Evolutionary conservation across 53 echinoderm and acorn worm genomes (phyloP).

Genomic region (Hippasteria phrygiana): DNA sequence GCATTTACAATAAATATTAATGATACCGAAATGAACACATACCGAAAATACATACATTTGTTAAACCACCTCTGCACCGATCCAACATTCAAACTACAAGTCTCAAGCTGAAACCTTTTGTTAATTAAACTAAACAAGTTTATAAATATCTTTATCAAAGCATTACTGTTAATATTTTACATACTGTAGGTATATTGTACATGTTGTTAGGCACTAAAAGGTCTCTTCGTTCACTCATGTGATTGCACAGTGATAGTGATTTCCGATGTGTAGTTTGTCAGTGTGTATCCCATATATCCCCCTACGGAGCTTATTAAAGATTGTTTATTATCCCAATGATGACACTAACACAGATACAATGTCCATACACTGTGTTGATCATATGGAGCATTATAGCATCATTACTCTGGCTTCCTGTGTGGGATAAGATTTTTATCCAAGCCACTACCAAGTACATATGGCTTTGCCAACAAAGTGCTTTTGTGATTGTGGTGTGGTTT

Average conservation of each 20-base stretch:
- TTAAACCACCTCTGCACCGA: background rate
- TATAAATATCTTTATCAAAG: constrained; percentile 46
- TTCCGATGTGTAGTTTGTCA: background rate
- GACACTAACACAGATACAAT: too few species aligned
- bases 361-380: too few species aligned
- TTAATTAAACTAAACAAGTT: constrained; percentile 11
- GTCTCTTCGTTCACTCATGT: constrained; percentile 1
- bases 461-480: too few species aligned
- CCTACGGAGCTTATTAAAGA: background rate
- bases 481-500: too few species aligned
- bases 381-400: too few species aligned
- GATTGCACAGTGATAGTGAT: constrained; percentile 9
- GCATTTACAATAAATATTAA: background rate
- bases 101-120: background rate
- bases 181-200: constrained; percentile 4
- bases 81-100: background rate
- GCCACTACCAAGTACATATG: too few species aligned
- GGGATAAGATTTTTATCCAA: too few species aligned
- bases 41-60: background rate
- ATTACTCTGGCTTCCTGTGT: too few species aligned
- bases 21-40: background rate
- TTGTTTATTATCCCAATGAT: background rate
- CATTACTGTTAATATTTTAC: constrained; percentile 40
- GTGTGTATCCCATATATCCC: background rate
- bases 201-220: constrained; percentile 50